These are phyloP conservation scores for Onychorhynchus coronatus DNA, from an alignment of 2,113 vertebrate genomes.

Conservation along the genomic window DNA sequence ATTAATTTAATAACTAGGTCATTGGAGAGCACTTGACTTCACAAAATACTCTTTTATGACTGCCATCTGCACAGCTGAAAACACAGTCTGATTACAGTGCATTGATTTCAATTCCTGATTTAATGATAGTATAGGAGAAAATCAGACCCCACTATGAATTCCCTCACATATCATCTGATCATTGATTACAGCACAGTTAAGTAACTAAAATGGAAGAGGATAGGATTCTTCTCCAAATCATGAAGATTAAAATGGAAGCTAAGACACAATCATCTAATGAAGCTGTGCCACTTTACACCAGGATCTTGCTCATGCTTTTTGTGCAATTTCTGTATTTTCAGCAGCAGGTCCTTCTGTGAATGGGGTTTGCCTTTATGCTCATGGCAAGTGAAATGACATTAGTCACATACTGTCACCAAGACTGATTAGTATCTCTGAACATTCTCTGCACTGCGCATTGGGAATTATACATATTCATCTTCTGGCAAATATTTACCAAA, in stretches of 20 bases:
- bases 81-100: background rate
- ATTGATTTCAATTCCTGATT: background rate
- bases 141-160: background rate
- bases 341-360: background rate
- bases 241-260: background rate
- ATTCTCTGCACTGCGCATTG: background rate
- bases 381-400: background rate
- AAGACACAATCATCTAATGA: background rate
- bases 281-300: background rate
- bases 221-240: background rate
- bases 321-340: background rate
- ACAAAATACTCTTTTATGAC: background rate
- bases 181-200: background rate
- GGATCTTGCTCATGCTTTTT: background rate
- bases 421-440: conserved; percentile 3
- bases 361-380: background rate
- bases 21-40: background rate
- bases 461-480: background rate
- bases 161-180: background rate
- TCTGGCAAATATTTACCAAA: conserved; percentile 64
- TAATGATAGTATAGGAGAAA: background rate
- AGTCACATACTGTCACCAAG: background rate
- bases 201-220: background rate
- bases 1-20: background rate
- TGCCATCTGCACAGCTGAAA: background rate